Base-by-base conservation (phyloP, 2,113 vertebrate species). In the Seriola dumerili region DNA sequence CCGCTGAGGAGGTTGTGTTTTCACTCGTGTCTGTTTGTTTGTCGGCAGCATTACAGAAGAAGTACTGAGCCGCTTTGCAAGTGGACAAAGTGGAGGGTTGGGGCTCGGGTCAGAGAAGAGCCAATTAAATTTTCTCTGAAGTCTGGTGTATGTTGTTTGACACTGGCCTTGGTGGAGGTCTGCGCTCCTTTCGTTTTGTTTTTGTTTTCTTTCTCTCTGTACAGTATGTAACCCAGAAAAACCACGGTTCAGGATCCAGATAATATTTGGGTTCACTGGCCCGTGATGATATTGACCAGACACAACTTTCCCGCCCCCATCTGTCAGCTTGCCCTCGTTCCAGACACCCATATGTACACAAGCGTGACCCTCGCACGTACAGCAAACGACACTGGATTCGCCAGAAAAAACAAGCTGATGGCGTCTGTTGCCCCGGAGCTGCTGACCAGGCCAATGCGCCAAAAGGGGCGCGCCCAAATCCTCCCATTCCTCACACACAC, bases 221-320 rank as follows among this genome's bases (percentile, higher is more conserved):
- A 16, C 67, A 57, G 36, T 74, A 19, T 81, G 42, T 64, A 80
- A 73, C 80, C 54, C 74, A 88, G 44, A 78, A 36, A 86, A 68
- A 78, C 3, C 19, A 25, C 55, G 57, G 80, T 34, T 77, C 74
- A 81, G 65, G 80, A 74, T 72, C 80, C 44, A 50, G 78, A 68
- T 89, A 32, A 88, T 90, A 82, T 88, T 75, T 80, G 76, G 78
- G 86, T 52, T 85, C 79, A 17, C 44, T 91, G 90, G 84, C 76
- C 91, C 81, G 61, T 92, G 80, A 89, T 44, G 78, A 84, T 89
- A 91, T 90, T 87, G 91, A 93, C 86, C 86, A 92, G 88, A 91
- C 88, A 82, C 76, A 64, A 81, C 40, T 59, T 66, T 32, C 70
- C 78, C 73, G 1, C 54, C 80, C 71, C 89, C 91, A 90, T 92